Base-by-base conservation (phyloP, 2,113 vertebrate genomes). In the Carassius gibelio region DNA sequence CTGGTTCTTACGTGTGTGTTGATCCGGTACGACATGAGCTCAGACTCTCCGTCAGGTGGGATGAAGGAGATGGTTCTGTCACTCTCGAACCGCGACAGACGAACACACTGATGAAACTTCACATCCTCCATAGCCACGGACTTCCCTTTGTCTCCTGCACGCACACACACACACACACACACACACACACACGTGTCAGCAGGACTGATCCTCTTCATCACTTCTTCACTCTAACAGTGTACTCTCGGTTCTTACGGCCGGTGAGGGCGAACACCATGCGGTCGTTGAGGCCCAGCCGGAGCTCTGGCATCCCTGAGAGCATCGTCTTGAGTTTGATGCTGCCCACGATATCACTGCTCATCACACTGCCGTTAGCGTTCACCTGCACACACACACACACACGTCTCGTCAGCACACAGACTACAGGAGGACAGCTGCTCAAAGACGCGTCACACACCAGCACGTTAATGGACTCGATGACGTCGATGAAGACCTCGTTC, bases 401-500 rank as follows among this genome's bases (percentile, higher is more conserved):
- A 77, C 2, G 21, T 17, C 36, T 38, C 36, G 36, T 38, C 36
- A 38, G 36, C 36, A 38, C 21, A 26, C 17, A 79, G 0, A 76
- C 21, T 85, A 50, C n/a, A 74, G 5, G 45, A 10, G 8, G 1
- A 15, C 34, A 26, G n/a, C n/a, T 1, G 23, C 23, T 5, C 10
- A 11, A 26, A 62, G n/a, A 30, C 3, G 3, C 11, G 2, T 7
- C 11, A 85, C 96, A 94, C 90, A 98, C 97, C 96, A 98, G 92
- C 3, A 99, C 94, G 68, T 99, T 99, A 64, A 99, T 96, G 0
- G 96, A 96, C 91, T 99, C 97, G 0, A 99, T 97, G 77, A 99
- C 97, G 0, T 99, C 97, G 3, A 99, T 99, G 86, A 99, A 99
- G 80, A 99, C 97, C 88, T 99, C 97, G 0, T 99, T 99, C 94